Evolutionary conservation across 2,113 vertebrate species (phyloP), one percentile per base, ranked within the genome.

Genomic region (Chrysochloris asiatica): DNA sequence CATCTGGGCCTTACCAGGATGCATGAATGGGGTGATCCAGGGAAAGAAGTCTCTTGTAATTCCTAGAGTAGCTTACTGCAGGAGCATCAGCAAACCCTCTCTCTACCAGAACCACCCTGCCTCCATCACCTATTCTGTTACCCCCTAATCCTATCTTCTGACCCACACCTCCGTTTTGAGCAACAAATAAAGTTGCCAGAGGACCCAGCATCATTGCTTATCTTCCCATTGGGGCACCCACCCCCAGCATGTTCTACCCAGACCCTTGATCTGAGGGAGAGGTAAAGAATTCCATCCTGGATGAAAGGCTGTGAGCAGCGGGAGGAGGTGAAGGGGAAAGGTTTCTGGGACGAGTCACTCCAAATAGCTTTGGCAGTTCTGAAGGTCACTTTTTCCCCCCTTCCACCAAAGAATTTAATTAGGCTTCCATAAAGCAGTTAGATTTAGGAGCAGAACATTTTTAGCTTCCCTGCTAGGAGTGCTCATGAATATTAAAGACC

Each of bases 401-500:
- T 95, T 92, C 89, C 43, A 79, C 90, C 77, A 88, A 96, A 94
- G 88, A 94, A 96, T 90, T 93, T 89, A 93, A 96, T 96, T 88
- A 93, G 88, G 75, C 89, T 95, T 97, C 95, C 82, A 63, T 86
- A 78, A 93, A 95, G 92, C 69, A 72, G 92, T 96, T 95, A 89
- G 95, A 95, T 97, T 97, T 95, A 93, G 88, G 95, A 97, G 73
- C 24, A 2, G 93, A 89, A 97, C 93, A 93, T 92, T 97, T 97
- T 97, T 95, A 96, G 95, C 82, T 97, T 82, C 88, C 83, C 93
- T 95, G 93, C 93, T 92, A 95, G 91, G 94, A 96, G 89, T 3
- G 14, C 65, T 97, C 91, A 95, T 97, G 96, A 97, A 97, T 97
- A 96, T 96, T 92, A 95, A 97, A 95, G 92, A 93, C 87, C 52